Base-by-base conservation (phyloP, 2,797 vertebrate species). In the Sebastes vulpes region DNA sequence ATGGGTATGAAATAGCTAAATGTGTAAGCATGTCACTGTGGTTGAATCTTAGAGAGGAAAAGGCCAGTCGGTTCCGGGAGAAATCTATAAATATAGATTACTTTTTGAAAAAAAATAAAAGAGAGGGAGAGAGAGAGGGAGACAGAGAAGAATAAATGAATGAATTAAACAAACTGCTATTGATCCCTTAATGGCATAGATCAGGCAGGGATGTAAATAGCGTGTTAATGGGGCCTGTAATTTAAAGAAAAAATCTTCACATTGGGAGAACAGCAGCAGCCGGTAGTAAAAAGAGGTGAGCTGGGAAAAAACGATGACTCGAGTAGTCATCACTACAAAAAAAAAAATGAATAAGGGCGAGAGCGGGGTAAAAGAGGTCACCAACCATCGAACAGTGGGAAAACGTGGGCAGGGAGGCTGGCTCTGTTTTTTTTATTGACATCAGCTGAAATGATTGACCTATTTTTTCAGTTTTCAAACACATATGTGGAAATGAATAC, bases 21-120 rank as follows among this genome's bases (percentile, higher is more conserved):
- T 58, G 70, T 69, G 82, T 72, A 56, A 54, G 82, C 79, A 58
- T 79, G 79, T 88, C 85, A 76, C 26, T 80, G 74, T 29, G 67
- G 81, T 77, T 4, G 5, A 83, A 89, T 77, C 6, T 6, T 6
- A 74, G 59, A 75, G 73, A 53, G 72, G 75, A 75, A 88, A 83
- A 71, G 79, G 79, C 66, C 58, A 80, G 52, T 58, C 23, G 16
- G 42, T 90, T 84, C 82, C 26, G 32, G 77, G 48, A 71, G 52
- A 66, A 80, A 92, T 93, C 91, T 74, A 92, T 92, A 87, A 89
- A 84, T 93, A 94, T 90, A 92, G 90, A 92, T 92, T 83, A 32
- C 60, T 79, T 81, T 61, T 29, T 46, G 1, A 46, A 46, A 46
- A 46, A 46, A 46, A 46, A 46, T 53, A 78, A 32, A 42, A 26